Base-by-base conservation (phyloP, 2,888 invertebrate species). In the Cephus rjabovi region DNA sequence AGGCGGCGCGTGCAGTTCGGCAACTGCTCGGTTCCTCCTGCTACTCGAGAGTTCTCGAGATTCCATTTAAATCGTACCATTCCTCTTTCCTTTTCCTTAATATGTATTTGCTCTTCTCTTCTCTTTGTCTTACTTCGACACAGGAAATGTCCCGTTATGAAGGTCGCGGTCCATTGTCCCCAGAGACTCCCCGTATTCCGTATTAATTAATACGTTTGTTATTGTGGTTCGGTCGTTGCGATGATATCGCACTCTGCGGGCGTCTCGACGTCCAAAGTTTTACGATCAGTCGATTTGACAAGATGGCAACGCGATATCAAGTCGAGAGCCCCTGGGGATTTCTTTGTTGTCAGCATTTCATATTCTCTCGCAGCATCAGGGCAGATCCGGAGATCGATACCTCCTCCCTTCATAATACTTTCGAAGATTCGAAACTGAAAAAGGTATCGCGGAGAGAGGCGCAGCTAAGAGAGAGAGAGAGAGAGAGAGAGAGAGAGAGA, bases 181-280 rank as follows among this genome's bases (percentile, higher is more conserved):
- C 40, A 15, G 15, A 40, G 40, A 40, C 40, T 30, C 30, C 70
- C 12, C 70, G 70, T 70, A 33, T 70, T 31, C 30, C 79, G 82
- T 84, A 87, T 87, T 86, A 87, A 87, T 88, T 88, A 87, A 86
- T 87, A 87, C 81, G 84, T 88, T 85, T 79, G 81, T 81, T 82
- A 86, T 85, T 86, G 85, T 85, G 82, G 81, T 81, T 75, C 78
- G 82, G 79, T 83, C 82, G 82, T 85, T 84, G 82, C 83, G 84
- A 87, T 88, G 23, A 35, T 85, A 85, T 87, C 85, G 80, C 77
- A 76, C 83, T 78, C 85, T 80, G 73, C 85, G 76, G 86, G 86
- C 83, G 81, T 76, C 83, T 81, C 77, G 73, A 74, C 37, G 4
- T 33, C 9, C 73, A 34, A 71, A 33, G n/a, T 34, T 11, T 79